Percentiles rank a stretch among this genome's conserved stretches.
Conservation (phyloP, 2,797 vertebrate species). For the Periophthalmus magnuspinnatus region DNA sequence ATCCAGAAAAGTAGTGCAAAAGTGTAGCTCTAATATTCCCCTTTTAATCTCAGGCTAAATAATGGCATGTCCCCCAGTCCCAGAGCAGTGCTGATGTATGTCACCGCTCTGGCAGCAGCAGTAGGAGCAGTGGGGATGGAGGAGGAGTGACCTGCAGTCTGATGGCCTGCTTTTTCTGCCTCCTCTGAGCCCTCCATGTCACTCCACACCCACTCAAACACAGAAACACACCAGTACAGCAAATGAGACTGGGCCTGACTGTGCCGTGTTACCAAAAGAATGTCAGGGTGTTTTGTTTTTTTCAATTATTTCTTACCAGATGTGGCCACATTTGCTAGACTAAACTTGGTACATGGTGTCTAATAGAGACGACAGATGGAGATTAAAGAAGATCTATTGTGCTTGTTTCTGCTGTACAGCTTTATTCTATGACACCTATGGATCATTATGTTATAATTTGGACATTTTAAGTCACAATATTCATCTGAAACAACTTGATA, state of each 20-base stretch:
- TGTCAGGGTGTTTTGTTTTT: conserved; percentile 36
- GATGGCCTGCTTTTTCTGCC: conserved; percentile 70
- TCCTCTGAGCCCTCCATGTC: conserved; percentile 40
- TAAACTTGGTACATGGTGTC: not conserved
- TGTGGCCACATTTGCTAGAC: not conserved
- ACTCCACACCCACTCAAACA: conserved; percentile 33
- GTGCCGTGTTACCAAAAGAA: conserved; percentile 40
- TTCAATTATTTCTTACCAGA: conserved; percentile 21
- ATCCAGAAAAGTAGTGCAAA: no score
- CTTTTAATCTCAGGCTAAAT: conserved; percentile 56
- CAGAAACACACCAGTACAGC: conserved; percentile 37
- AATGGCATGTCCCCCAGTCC: conserved; percentile 51
- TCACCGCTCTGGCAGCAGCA: conserved; percentile 33
- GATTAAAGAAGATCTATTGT: no score
- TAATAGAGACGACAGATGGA: not conserved
- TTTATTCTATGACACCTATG: no score
- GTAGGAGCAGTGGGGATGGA: not conserved
- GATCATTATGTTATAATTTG: no score
- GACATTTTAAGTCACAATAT: no score
- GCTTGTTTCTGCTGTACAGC: no score
- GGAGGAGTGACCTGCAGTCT: conserved; percentile 70
- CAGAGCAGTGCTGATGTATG: conserved; percentile 55
- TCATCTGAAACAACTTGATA: no score
- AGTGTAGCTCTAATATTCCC: conserved; percentile 16
- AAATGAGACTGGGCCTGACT: conserved; percentile 45